A percentile compares a stretch with the other conserved stretches of the same genome.
Evolutionary conservation across 1,140 invertebrate species (phyloP).

Genomic region (Caerostris darwini): DNA sequence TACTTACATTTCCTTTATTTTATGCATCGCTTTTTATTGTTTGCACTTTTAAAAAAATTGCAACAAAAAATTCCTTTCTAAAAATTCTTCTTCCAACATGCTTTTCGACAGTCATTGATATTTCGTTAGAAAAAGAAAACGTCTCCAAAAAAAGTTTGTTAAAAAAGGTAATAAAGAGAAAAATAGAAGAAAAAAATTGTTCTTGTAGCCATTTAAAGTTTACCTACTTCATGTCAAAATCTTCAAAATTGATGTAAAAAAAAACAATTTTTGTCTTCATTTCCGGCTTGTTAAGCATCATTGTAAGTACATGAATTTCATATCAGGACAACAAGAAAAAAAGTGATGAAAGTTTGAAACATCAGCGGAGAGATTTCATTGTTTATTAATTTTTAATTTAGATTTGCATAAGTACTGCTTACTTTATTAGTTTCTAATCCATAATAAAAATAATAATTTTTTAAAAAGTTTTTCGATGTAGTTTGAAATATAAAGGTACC

Average conservation of each 20-base stretch:
- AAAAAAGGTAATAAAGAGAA: not conserved
- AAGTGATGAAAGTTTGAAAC: too few species aligned
- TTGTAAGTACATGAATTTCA: not conserved
- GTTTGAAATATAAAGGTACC: too few species aligned
- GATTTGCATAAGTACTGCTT: too few species aligned
- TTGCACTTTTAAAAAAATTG: not conserved
- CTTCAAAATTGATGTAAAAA: not conserved
- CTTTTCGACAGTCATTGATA: conserved; percentile 24
- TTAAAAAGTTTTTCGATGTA: too few species aligned
- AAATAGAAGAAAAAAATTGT: not conserved
- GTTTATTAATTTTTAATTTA: too few species aligned
- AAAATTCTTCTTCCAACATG: conserved; percentile 12
- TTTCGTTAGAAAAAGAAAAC: conserved; percentile 20
- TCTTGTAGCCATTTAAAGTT: not conserved
- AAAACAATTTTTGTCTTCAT: not conserved
- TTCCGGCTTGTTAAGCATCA: not conserved
- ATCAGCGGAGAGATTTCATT: too few species aligned
- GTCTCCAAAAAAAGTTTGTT: not conserved
- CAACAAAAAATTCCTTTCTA: conserved; percentile 4
- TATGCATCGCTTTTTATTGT: not conserved
- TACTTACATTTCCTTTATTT: not conserved
- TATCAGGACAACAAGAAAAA: not conserved
- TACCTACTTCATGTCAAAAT: not conserved
- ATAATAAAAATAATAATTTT: too few species aligned
- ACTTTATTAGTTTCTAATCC: too few species aligned